A percentile compares a stretch with the other conserved stretches of the same genome.
phyloP scores from a whole-genome alignment of 2,113 vertebrate genomes.

The Tinamus guttatus region DNA sequence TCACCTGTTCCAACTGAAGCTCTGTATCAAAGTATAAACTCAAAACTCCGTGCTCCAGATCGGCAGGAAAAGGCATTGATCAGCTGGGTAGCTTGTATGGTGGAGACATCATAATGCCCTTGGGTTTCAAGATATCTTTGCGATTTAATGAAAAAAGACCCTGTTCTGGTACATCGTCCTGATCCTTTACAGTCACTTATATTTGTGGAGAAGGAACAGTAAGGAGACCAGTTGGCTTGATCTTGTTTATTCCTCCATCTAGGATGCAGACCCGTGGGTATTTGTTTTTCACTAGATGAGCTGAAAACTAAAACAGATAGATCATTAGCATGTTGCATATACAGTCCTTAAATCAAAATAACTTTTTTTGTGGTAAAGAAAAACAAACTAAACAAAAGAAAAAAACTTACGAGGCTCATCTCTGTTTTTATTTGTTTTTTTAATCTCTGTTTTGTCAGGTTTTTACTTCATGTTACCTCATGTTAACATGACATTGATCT shows the following conservation, averaged over 20 bases:
- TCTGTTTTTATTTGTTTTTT: too few relatives aligned
- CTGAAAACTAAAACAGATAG: slow-evolving; percentile 85
- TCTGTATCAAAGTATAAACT: not conserved
- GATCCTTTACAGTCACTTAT: slow-evolving; percentile 67
- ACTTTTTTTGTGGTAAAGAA: not conserved
- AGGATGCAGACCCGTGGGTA: slow-evolving; percentile 92
- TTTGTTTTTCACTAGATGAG: slow-evolving; percentile 91
- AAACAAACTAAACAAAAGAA: not conserved
- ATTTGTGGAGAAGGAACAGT: slow-evolving; percentile 97
- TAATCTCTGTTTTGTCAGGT: not conserved
- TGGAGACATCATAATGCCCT: not conserved
- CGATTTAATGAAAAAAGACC: not conserved
- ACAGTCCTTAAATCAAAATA: not conserved
- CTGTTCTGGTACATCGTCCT: not conserved
- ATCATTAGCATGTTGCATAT: not conserved
- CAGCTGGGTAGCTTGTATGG: not conserved
- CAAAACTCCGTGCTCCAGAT: not conserved
- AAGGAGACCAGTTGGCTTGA: slow-evolving; percentile 94
- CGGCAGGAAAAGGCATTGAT: not conserved
- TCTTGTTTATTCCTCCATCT: slow-evolving; percentile 97
- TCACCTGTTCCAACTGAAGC: not conserved
- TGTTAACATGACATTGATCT: not conserved
- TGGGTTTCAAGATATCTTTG: not conserved
- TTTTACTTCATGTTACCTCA: not conserved
- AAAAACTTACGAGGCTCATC: not conserved